Conservation (phyloP, 1,140 invertebrate species). For the Lordiphosa clarofinis region DNA sequence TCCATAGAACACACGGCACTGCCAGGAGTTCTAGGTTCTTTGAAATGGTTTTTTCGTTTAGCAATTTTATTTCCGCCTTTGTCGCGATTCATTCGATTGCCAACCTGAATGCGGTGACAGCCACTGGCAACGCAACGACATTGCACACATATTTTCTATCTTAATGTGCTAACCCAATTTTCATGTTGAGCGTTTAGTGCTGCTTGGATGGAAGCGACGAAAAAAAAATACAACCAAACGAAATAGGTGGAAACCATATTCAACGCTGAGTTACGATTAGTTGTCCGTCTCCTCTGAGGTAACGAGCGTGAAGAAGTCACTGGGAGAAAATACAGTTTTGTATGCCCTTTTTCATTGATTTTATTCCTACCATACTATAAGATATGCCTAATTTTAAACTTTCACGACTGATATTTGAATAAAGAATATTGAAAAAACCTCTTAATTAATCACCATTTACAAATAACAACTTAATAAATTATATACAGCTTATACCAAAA, state of each 20-base stretch:
- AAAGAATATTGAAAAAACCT: no score
- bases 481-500: no score
- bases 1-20: slow-evolving; percentile 9
- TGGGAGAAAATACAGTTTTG: no score
- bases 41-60: slow-evolving; percentile 64
- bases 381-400: no score
- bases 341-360: no score
- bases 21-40: slow-evolving; percentile 11
- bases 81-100: slow-evolving; percentile 72
- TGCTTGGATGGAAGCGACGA: background rate
- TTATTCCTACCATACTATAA: no score
- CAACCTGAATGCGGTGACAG: slow-evolving; percentile 44
- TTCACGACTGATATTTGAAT: no score
- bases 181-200: slow-evolving; percentile 48
- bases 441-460: no score
- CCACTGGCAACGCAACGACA: slow-evolving; percentile 12
- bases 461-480: no score
- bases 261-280: no score
- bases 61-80: slow-evolving; percentile 74
- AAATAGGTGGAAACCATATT: background rate
- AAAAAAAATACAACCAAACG: no score
- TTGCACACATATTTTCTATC: slow-evolving; percentile 42
- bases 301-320: background rate
- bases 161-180: slow-evolving; percentile 75
- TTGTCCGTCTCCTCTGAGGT: no score